A percentile compares a stretch with the other conserved stretches of the same genome.
These are phyloP conservation scores for Chaetoderma sp. DNA, from an alignment of 2,888 invertebrate species.

Conservation along the genomic window DNA sequence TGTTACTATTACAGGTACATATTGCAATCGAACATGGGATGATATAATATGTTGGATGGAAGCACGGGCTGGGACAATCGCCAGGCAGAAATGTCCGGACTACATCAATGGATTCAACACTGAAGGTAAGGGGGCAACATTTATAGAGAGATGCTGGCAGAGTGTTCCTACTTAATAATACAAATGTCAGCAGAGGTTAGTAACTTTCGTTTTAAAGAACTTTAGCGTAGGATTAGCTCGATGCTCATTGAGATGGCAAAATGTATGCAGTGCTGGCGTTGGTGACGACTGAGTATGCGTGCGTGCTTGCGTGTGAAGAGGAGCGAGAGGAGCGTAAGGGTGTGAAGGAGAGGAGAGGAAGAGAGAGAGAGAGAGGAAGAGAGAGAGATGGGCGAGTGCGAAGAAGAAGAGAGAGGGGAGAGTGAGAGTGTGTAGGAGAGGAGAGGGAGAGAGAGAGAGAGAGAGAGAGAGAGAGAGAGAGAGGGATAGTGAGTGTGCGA, in stretches of 20 bases:
- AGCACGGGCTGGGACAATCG: constrained; percentile 77
- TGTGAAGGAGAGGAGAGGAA: neutral
- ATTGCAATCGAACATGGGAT: constrained; percentile 71
- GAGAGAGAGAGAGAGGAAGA: neutral
- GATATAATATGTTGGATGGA: constrained; percentile 87
- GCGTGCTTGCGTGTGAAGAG: too few relatives aligned
- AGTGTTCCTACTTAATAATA: too few relatives aligned
- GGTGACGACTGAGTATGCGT: too few relatives aligned
- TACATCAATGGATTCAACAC: constrained; percentile 72
- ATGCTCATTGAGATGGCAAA: too few relatives aligned
- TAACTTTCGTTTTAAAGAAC: too few relatives aligned
- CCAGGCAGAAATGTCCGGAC: constrained; percentile 79
- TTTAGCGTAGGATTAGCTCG: too few relatives aligned
- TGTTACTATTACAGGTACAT: constrained; percentile 8
- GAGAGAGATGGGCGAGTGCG: constrained; percentile 19
- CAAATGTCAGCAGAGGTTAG: too few relatives aligned
- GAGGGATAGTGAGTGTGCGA: constrained; percentile 19
- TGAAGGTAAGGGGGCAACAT: constrained; percentile 14
- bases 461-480: constrained; percentile 22
- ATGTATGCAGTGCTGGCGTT: too few relatives aligned
- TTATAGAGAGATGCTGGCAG: too few relatives aligned
- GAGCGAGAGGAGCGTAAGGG: neutral
- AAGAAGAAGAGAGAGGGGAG: neutral
- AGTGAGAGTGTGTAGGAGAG: constrained; percentile 1
- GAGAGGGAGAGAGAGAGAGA: too few relatives aligned